Percentiles rank a stretch among this genome's conserved stretches.
Evolutionary conservation across 2,888 invertebrate species (phyloP).

Genomic region (Dorcus hopei): DNA sequence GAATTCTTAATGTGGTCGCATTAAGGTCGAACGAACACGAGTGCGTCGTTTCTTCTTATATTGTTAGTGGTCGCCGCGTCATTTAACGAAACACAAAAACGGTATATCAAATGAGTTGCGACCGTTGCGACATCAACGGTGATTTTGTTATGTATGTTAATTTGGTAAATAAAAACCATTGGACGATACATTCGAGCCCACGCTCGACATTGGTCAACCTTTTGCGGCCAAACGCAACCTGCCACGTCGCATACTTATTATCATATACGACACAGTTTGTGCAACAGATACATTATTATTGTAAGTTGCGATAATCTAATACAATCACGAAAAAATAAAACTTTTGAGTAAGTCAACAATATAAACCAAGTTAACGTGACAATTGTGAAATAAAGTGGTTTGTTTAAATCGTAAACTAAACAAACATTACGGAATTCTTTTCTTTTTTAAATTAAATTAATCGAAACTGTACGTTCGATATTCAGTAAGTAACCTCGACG

Average conservation of each 20-base stretch:
- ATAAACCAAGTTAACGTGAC: too few relatives aligned
- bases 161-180: constrained; percentile 10
- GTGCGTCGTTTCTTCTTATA: not conserved
- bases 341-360: too few relatives aligned
- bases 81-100: constrained; percentile 3
- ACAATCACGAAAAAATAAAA: too few relatives aligned
- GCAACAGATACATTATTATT: not conserved
- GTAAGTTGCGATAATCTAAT: too few relatives aligned
- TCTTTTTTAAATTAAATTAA: too few relatives aligned
- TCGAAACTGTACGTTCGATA: too few relatives aligned
- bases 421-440: too few relatives aligned
- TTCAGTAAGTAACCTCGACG: too few relatives aligned
- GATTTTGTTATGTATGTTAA: constrained; percentile 19
- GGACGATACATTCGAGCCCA: constrained; percentile 10
- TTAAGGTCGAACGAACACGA: constrained; percentile 14
- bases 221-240: constrained; percentile 10
- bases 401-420: too few relatives aligned
- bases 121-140: constrained; percentile 7
- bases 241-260: not conserved
- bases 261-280: constrained; percentile 3
- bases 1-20: constrained; percentile 6
- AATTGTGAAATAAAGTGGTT: too few relatives aligned
- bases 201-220: constrained; percentile 15
- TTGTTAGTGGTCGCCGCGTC: not conserved
- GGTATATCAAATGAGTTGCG: constrained; percentile 5